A percentile compares a stretch with the other conserved stretches of the same genome.
Evolutionary conservation across 2,113 vertebrate genomes (phyloP).

Genomic region (Embiotoca jacksoni): DNA sequence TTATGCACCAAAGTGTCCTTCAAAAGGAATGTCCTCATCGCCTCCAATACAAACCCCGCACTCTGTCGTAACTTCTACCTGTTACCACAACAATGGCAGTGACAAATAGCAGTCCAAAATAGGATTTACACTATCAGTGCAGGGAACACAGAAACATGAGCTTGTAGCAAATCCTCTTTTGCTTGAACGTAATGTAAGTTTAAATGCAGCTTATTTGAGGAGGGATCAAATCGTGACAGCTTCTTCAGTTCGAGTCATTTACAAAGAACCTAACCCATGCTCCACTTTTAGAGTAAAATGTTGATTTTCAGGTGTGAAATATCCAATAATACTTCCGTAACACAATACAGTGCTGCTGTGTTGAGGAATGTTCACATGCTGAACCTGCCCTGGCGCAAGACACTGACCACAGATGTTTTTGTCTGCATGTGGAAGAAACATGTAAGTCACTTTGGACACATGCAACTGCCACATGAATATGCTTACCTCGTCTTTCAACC

Average conservation of each 20-base stretch:
- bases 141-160: conserved; percentile 52
- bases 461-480: too few relatives aligned
- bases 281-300: conserved; percentile 5
- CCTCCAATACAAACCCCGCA: not conserved
- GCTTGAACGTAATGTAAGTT: conserved; percentile 57
- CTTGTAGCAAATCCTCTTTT: conserved; percentile 70
- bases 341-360: not conserved
- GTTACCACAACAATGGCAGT: conserved; percentile 75
- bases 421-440: too few relatives aligned
- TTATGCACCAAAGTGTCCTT: conserved; percentile 54
- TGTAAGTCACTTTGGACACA: too few relatives aligned
- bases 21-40: conserved; percentile 51
- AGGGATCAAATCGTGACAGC: conserved; percentile 31
- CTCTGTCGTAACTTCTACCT: conserved; percentile 45
- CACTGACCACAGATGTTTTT: too few relatives aligned
- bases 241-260: conserved; percentile 18
- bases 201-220: conserved; percentile 58
- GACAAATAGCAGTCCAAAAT: conserved; percentile 69
- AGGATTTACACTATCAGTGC: conserved; percentile 68
- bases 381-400: too few relatives aligned
- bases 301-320: conserved; percentile 6
- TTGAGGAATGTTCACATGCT: too few relatives aligned
- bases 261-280: not conserved
- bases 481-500: too few relatives aligned
- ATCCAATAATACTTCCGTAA: conserved; percentile 5